Base-by-base conservation (phyloP, 2,888 invertebrate species). In the Monoplex corrugatus region DNA sequence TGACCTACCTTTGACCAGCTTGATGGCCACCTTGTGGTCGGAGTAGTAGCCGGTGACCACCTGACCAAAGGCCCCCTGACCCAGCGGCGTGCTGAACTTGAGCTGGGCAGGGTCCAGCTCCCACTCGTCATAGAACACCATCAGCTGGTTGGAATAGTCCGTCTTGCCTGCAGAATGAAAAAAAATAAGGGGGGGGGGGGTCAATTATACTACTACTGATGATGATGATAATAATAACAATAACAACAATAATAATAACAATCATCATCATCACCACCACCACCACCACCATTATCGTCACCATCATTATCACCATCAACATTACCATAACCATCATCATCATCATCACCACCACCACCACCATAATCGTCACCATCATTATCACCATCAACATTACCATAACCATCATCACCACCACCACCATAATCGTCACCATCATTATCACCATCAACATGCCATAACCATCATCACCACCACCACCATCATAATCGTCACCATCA, bases 1-100 rank as follows among this genome's bases (percentile, higher is more conserved):
- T n/a, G n/a, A n/a, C 96, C 95, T 96, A 97, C 98, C 97, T 96
- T 97, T 97, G 0, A 98, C 96, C 96, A 97, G 97, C 94, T 98
- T 98, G 16, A 98, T 97, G 10, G 98, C 98, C 0, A 98, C 98
- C 89, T 93, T 94, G 80, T 93, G 91, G 87, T 94, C 94, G 19
- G 93, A 91, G 89, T 94, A 95, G 90, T 94, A 94, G 5, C 95
- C 95, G 1, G 94, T 94, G 88, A 95, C 94, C 35, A 96, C 96
- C 89, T 95, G 94, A 16, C 96, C 96, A 90, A 96, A 96, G 0
- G 96, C 95, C 5, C 96, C 96, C 89, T 95, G 95, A 28, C 95
- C 96, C 35, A 96, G 92, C 57, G 94, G 95, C 28, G 93, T 93
- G 89, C 95, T 93, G 89, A 95, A 94, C 88, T 93, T 93, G n/a